A percentile compares a stretch with the other conserved stretches of the same genome.
phyloP scores from a whole-genome alignment of 2,797 vertebrate genomes.

The Vespertilio murinus region DNA sequence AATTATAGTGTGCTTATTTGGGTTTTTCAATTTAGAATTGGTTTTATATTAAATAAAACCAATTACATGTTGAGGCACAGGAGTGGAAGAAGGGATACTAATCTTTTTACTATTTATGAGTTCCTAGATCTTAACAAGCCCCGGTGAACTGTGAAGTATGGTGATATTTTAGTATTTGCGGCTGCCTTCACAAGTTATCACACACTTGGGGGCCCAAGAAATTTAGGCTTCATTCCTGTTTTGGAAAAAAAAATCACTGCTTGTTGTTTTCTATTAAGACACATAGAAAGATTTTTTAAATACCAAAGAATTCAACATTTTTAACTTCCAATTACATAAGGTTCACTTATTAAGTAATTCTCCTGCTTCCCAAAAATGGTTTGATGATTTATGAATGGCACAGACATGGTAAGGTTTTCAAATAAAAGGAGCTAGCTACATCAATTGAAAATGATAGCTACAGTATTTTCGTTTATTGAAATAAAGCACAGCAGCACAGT shows the following conservation, averaged over 20 bases:
- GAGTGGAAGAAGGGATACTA: neutral
- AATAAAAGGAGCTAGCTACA: neutral
- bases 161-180: neutral
- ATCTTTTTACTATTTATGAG: neutral
- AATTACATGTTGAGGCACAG: neutral
- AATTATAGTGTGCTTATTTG: neutral
- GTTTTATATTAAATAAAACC: slow-evolving; percentile 30
- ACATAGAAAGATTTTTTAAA: neutral
- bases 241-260: neutral
- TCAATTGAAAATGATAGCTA: neutral
- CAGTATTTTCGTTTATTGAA: neutral
- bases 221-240: slow-evolving; percentile 3
- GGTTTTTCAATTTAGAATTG: neutral
- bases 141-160: neutral
- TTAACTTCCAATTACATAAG: slow-evolving; percentile 20
- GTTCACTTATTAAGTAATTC: neutral
- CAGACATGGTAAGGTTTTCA: neutral
- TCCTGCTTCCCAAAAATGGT: neutral
- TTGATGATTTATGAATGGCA: slow-evolving; percentile 22
- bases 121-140: neutral
- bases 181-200: neutral
- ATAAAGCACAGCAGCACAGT: neutral
- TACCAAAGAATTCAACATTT: neutral
- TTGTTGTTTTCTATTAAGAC: slow-evolving; percentile 2
- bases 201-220: neutral